phyloP scores from a whole-genome alignment of 2,888 invertebrate genomes.

The Tetranychus piercei region DNA sequence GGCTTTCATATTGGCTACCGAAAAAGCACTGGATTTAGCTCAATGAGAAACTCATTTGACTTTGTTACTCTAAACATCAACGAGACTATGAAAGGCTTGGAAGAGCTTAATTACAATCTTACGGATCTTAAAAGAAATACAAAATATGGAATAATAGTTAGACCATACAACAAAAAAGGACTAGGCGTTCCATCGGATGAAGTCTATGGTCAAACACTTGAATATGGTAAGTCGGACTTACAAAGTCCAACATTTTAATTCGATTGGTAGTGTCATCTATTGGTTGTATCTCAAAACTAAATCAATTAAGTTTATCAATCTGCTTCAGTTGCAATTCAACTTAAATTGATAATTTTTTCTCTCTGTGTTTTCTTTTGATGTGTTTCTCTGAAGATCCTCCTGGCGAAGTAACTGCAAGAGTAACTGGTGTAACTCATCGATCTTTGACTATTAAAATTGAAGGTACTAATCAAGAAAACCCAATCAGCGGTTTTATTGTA shows the following conservation, averaged over 20 bases:
- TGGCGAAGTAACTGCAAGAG: neutral
- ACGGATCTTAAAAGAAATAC: slow-evolving; percentile 21
- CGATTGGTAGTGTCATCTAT: neutral
- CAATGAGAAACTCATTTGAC: neutral
- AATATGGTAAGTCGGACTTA: slow-evolving; percentile 7
- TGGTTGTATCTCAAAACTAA: neutral
- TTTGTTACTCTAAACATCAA: neutral
- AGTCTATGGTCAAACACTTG: slow-evolving; percentile 19
- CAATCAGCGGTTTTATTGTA: slow-evolving; percentile 6
- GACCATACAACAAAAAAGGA: slow-evolving; percentile 24
- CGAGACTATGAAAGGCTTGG: neutral
- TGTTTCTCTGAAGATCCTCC: neutral
- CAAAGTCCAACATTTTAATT: neutral
- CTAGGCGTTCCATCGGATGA: slow-evolving; percentile 24
- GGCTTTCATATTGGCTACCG: slow-evolving; percentile 11
- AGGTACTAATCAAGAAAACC: neutral
- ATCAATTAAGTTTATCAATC: no score
- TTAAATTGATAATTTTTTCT: neutral
- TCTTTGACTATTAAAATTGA: neutral
- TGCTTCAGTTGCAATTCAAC: neutral
- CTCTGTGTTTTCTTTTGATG: neutral
- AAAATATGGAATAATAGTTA: slow-evolving; percentile 29
- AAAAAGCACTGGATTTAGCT: neutral
- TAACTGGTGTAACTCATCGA: neutral
- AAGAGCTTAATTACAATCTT: slow-evolving; percentile 23